Base-by-base conservation (phyloP, 2,797 vertebrate species). In the Lepus oiostolus region DNA sequence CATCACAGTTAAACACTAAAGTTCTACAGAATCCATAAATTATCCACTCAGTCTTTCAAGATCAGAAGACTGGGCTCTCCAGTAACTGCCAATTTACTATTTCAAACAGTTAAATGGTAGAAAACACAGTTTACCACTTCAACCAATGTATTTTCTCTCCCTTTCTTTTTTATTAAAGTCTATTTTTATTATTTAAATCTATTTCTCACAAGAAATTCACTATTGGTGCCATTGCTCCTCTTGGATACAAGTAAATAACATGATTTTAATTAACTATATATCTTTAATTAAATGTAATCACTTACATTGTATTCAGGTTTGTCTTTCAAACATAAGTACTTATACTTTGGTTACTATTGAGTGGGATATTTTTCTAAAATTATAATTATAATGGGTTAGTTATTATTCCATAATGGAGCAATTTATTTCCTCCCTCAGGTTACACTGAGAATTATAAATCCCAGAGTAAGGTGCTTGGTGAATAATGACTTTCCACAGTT, bases 371-470 rank as follows among this genome's bases (percentile, higher is more conserved):
- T 95, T 94, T 85, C 52, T 79, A 91, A 77, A 94, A 67, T 21
- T 77, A 32, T 1, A 68, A 63, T 91, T 75, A 24, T 50, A 54
- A 82, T 2, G 75, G 58, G 32, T 80, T 80, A 22, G n/a, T 11
- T 35, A 22, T 22, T 47, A 47, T 47, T 47, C 42, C 9, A 81
- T 87, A 84, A 63, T 42, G 26, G 12, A 85, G 26, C 0, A 74
- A n/a, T 17, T 67, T 90, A 63, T 24, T 70, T 24, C 2, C 32
- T 84, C 50, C 21, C 16, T 52, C 2, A 50, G 54, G 17, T 50
- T 58, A 70, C 77, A 95, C 30, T 72, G 8, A 95, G 62, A 9
- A 80, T 86, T 28, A 21, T 62, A 63, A 91, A 28, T 30, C n/a
- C 32, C 7, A 75, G 22, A 75, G n/a, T 16, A 50, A 76, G 70